Evolutionary conservation across 2,888 invertebrate genomes (phyloP), one percentile per base, ranked within the genome.

Genomic region (Diaprepes abbreviatus): DNA sequence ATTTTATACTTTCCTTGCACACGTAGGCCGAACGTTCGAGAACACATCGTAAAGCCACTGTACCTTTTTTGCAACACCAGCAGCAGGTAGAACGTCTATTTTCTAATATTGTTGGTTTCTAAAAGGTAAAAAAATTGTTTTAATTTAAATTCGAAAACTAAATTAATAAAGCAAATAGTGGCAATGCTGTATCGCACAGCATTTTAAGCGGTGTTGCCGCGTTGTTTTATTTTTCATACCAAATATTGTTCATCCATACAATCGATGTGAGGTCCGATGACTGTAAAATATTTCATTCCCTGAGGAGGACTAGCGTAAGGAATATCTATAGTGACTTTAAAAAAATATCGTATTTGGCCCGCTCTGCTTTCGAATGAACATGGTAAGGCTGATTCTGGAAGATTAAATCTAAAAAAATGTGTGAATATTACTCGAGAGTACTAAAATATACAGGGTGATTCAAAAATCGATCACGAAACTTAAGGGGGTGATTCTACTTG

Each of bases 161-260:
- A n/a, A n/a, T n/a, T n/a, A n/a, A 21, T 73, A 70, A 57, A 45
- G 40, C 5, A 38, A 5, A 38, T 19, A 21, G 17, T 52, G 52
- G 10, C 2, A 52, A 52, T 9, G 9, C 3, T 6, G 38, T 33
- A 45, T 12, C 21, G n/a, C n/a, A n/a, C n/a, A n/a, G n/a, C n/a
- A n/a, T n/a, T n/a, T n/a, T n/a, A n/a, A n/a, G n/a, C n/a, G n/a
- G n/a, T n/a, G n/a, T n/a, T n/a, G n/a, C n/a, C n/a, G n/a, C n/a
- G n/a, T n/a, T n/a, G n/a, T n/a, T n/a, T n/a, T n/a, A n/a, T n/a
- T n/a, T n/a, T n/a, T n/a, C 86, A 85, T 82, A 92, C 92, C 86
- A 92, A 83, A 80, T 91, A 92, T 78, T 91, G 90, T 80, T 92
- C 92, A 74, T 93, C 92, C 92, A 92, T 92, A 81, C 92, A 92